These are phyloP conservation scores for Aramus guarauna DNA, from an alignment of 2,113 vertebrate species.

Conservation along the genomic window DNA sequence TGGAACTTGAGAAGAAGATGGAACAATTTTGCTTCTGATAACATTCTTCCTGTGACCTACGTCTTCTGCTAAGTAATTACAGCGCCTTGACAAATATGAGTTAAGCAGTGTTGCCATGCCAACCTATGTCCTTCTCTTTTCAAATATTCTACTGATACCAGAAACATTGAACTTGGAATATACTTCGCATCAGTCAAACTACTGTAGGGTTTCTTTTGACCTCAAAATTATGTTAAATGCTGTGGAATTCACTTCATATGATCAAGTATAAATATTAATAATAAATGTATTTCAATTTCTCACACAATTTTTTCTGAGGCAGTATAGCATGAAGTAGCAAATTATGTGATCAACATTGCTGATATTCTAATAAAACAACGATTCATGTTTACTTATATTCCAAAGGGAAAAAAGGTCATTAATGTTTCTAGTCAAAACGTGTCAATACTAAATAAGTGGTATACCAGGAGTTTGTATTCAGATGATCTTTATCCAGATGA, in stretches of 20 bases:
- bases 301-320: background rate
- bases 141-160: background rate
- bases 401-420: background rate
- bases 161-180: background rate
- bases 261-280: background rate
- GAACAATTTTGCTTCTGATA: conserved; percentile 18
- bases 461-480: background rate
- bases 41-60: conserved; percentile 21
- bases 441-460: background rate
- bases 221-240: background rate
- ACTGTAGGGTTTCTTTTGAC: background rate
- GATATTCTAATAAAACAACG: background rate
- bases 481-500: background rate
- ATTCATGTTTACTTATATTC: background rate
- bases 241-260: background rate
- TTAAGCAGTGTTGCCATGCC: conserved; percentile 51
- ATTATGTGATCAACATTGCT: background rate
- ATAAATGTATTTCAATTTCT: background rate
- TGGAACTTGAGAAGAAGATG: background rate
- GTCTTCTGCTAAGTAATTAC: conserved; percentile 27
- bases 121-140: background rate
- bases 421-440: background rate
- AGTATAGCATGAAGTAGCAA: background rate
- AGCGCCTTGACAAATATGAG: conserved; percentile 24
- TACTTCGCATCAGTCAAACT: background rate